These are phyloP conservation scores for Rhagoletis zephyria DNA, from an alignment of 1,140 invertebrate genomes.

Conservation along the genomic window DNA sequence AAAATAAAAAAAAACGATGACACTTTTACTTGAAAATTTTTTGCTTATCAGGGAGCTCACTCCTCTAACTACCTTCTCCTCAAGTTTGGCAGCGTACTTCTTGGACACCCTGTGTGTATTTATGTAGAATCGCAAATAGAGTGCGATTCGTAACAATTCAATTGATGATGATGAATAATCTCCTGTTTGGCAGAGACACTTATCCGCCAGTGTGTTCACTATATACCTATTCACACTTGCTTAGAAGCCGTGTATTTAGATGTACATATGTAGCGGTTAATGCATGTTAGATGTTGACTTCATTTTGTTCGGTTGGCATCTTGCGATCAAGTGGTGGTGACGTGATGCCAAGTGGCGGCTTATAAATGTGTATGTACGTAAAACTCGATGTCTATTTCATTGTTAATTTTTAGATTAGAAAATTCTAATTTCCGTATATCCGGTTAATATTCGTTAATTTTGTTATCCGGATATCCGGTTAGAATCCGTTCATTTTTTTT, in stretches of 20 bases:
- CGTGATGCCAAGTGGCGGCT: neutral
- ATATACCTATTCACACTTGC: neutral
- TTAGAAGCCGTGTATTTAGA: neutral
- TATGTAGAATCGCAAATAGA: neutral
- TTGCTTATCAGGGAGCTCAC: too few species aligned
- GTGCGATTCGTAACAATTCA: constrained; percentile 20
- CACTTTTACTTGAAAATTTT: too few species aligned
- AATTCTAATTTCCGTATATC: too few species aligned
- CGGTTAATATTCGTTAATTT: too few species aligned
- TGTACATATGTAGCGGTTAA: neutral
- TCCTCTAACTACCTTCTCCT: too few species aligned
- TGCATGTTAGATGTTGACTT: neutral
- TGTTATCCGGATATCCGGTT: too few species aligned
- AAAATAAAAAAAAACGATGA: too few species aligned
- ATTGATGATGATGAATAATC: neutral
- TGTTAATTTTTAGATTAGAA: too few species aligned
- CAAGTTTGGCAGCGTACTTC: too few species aligned
- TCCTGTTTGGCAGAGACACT: neutral
- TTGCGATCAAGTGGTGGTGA: constrained; percentile 8
- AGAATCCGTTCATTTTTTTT: too few species aligned
- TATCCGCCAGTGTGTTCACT: neutral
- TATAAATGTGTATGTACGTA: neutral
- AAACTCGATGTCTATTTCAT: too few species aligned
- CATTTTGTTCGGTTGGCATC: neutral
- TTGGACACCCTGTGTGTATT: too few species aligned